phyloP scores from a whole-genome alignment of 2,888 invertebrate genomes.

The Apamea epomidion region DNA sequence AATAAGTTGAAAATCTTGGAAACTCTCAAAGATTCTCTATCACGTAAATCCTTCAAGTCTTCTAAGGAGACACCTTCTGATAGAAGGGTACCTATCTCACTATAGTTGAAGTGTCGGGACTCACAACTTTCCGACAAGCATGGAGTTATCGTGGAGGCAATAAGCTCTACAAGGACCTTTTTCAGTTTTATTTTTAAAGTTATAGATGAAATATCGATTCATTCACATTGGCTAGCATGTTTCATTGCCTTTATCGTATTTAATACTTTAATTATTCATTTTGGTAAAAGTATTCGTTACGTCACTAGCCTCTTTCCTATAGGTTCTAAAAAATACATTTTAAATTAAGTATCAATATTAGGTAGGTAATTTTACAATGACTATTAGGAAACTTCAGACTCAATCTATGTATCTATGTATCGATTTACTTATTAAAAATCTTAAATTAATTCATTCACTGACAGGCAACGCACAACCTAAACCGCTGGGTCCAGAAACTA shows the following conservation, averaged over 20 bases:
- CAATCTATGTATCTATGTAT: neutral
- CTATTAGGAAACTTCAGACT: neutral
- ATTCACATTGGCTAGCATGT: neutral
- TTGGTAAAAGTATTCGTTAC: neutral
- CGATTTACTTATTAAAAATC: no score
- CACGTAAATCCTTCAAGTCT: slow-evolving; percentile 2
- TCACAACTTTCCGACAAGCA: slow-evolving; percentile 24
- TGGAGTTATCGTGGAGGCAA: slow-evolving; percentile 18
- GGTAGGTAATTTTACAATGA: neutral
- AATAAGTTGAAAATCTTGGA: slow-evolving; percentile 6
- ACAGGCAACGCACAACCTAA: neutral
- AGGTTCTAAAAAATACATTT: neutral
- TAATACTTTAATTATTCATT: neutral
- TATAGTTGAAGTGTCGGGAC: slow-evolving; percentile 14
- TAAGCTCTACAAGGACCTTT: slow-evolving; percentile 7
- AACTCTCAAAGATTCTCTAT: neutral
- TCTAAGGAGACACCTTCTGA: slow-evolving; percentile 22
- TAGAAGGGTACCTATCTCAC: slow-evolving; percentile 8
- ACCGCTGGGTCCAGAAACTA: neutral
- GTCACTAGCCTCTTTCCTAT: neutral
- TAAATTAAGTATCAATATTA: neutral
- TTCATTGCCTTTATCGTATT: neutral
- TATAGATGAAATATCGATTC: neutral
- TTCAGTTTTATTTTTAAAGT: neutral
- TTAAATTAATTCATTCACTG: neutral